Percentiles rank a stretch among this genome's conserved stretches.
phyloP scores from a whole-genome alignment of 1,140 invertebrate species.

The Ephestia elutella region DNA sequence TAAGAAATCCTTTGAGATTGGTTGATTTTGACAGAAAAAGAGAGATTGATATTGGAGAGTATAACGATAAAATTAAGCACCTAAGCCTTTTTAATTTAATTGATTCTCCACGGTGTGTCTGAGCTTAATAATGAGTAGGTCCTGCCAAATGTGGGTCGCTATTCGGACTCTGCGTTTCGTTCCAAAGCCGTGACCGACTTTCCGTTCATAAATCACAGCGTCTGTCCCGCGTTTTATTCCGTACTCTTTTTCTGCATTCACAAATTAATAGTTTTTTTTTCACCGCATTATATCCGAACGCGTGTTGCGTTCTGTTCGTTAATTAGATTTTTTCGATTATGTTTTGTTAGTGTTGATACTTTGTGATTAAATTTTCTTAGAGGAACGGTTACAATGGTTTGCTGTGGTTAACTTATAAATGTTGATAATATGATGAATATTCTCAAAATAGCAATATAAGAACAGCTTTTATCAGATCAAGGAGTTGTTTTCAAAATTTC shows the following conservation, averaged over 20 bases:
- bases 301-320: not conserved
- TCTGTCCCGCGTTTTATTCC: not conserved
- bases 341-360: not conserved
- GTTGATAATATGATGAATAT: no score
- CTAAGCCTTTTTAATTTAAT: not conserved
- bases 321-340: not conserved
- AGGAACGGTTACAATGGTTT: no score
- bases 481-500: no score
- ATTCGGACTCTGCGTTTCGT: not conserved
- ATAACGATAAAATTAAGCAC: no score
- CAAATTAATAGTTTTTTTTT: not conserved
- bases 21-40: no score
- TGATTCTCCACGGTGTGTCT: not conserved
- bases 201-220: conserved; percentile 1
- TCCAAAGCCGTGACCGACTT: not conserved
- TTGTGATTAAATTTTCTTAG: not conserved
- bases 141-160: not conserved
- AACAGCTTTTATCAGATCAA: no score
- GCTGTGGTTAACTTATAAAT: no score
- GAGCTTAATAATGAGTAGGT: not conserved
- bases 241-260: not conserved
- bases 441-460: no score
- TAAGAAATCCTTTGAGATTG: no score
- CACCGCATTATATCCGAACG: not conserved
- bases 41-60: no score